Evolutionary conservation across 2,113 vertebrate genomes (phyloP), one percentile per base, ranked within the genome.

Genomic region (Mirounga angustirostris): DNA sequence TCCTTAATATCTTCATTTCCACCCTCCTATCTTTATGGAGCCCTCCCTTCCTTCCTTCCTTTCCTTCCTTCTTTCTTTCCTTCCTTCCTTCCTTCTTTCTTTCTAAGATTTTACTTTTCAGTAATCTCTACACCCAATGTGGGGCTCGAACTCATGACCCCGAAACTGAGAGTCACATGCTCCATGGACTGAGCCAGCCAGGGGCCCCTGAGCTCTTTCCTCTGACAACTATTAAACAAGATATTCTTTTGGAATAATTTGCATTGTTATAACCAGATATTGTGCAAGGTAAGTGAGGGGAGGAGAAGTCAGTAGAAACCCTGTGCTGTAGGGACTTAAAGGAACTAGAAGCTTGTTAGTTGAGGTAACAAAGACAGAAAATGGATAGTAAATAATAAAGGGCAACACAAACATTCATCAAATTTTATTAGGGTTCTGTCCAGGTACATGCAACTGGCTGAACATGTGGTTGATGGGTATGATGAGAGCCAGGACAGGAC

Each of bases 381-480:
- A 50, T 2, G 22, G 21, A n/a, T 8, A 82, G 73, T 69, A 59
- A 95, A 91, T 33, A 59, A 33, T 0, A 56, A n/a, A 43, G 30
- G 43, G 14, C 40, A 89, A 33, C 36, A 50, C 0, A 16, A 7
- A 30, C 3, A 19, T 4, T 4, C 40, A 78, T n/a, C 26, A 22
- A 1, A 46, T 50, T 78, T 52, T 58, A 43, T 33, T 24, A 52
- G 2, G 22, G 73, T 83, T 87, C 92, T 52, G 40, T 6, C 76
- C 80, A 46, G 67, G 52, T 15, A 33, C 63, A 78, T 7, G 14
- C 28, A 40, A 52, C 15, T 9, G 50, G 26, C 7, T 19, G 22
- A n/a, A 30, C 43, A 61, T 0, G 6, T 5, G 24, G 12, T 6
- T 8, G 40, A 7, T 0, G 2, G 52, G 30, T 15, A 12, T 26